Evolutionary conservation across 1,140 invertebrate genomes (phyloP).

Genomic region (Apis cerana): DNA sequence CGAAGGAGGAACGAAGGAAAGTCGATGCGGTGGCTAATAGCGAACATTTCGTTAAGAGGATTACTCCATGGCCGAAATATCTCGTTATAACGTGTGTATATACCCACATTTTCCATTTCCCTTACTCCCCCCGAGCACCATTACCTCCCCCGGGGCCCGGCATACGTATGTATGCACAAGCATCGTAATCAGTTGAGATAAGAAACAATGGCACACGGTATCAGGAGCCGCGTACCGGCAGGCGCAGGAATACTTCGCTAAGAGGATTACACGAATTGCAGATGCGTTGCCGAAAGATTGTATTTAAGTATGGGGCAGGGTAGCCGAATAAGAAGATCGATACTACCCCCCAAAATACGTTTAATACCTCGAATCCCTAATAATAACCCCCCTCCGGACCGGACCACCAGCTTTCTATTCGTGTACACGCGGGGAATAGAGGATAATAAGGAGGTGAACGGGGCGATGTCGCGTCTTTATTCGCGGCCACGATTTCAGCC

Average conservation of each 20-base stretch:
- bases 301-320: conserved; percentile 61
- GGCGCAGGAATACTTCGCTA: conserved; percentile 51
- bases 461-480: conserved; percentile 67
- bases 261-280: conserved; percentile 55
- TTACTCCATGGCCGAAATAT: conserved; percentile 44
- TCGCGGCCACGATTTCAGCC: conserved; percentile 60
- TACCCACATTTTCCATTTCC: background rate
- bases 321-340: conserved; percentile 61
- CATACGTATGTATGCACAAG: conserved; percentile 13
- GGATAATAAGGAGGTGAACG: conserved; percentile 64
- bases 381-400: conserved; percentile 54
- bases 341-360: conserved; percentile 43
- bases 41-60: conserved; percentile 39
- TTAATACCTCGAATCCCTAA: conserved; percentile 62
- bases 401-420: background rate
- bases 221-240: conserved; percentile 23
- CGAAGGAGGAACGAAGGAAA: background rate
- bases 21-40: conserved; percentile 15
- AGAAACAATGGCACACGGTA: conserved; percentile 52
- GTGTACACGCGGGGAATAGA: background rate
- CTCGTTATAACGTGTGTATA: conserved; percentile 7
- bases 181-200: conserved; percentile 53
- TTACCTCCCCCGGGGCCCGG: no score
- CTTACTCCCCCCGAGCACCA: no score
- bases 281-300: conserved; percentile 52